phyloP scores from a whole-genome alignment of 1,140 invertebrate genomes.

The Protaetia brevitarsis region DNA sequence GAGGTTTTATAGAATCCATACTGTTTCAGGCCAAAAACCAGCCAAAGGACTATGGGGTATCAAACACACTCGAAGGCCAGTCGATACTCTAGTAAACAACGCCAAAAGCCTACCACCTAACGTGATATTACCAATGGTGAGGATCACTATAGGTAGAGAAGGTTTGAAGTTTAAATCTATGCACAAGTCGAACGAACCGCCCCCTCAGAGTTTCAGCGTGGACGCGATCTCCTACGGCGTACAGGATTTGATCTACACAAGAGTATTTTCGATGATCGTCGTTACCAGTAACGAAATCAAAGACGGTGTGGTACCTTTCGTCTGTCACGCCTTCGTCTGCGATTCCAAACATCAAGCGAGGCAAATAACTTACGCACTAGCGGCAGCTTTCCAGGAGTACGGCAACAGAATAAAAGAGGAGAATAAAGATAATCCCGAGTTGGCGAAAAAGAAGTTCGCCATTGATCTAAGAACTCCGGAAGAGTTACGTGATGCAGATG shows the following conservation, averaged over 20 bases:
- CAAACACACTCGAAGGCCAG: conserved; percentile 86
- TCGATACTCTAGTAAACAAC: conserved; percentile 79
- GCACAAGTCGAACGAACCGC: conserved; percentile 46
- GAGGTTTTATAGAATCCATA: no score
- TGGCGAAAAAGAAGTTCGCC: conserved; percentile 66
- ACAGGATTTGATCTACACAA: conserved; percentile 88
- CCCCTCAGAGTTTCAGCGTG: conserved; percentile 62
- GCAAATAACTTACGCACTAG: conserved; percentile 83
- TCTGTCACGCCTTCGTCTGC: conserved; percentile 92
- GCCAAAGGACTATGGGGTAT: conserved; percentile 89
- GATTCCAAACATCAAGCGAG: conserved; percentile 78
- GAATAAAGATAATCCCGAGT: conserved; percentile 45
- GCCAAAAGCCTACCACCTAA: conserved; percentile 70
- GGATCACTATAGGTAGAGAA: conserved; percentile 68
- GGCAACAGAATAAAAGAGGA: conserved; percentile 66
- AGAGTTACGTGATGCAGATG: conserved; percentile 51
- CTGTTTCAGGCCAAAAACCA: conserved; percentile 67
- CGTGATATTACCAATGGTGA: conserved; percentile 70
- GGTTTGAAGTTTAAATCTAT: conserved; percentile 66
- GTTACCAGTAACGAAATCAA: conserved; percentile 67
- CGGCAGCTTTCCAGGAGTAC: conserved; percentile 86
- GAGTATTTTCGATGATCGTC: conserved; percentile 93
- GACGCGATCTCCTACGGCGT: conserved; percentile 84
- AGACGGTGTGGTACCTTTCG: conserved; percentile 66
- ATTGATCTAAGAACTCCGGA: conserved; percentile 80